Evolutionary conservation across 2,797 vertebrate species (phyloP), one percentile per base, ranked within the genome.

Genomic region (Eulemur coronatus): DNA sequence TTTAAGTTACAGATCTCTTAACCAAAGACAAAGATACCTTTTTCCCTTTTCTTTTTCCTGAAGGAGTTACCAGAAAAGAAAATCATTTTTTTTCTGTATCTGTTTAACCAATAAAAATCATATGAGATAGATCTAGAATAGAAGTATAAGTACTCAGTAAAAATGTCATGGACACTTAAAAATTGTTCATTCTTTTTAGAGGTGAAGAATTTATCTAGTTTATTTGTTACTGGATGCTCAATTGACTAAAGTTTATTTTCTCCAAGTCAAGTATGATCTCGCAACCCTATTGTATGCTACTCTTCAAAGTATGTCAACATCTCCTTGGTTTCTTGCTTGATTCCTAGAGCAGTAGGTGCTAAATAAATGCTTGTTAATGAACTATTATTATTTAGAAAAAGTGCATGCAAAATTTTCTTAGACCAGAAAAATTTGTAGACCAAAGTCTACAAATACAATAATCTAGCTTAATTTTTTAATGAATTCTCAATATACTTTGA

Each of bases 1-100:
- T 82, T 96, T 92, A 89, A 96, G 50, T 65, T 87, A 78, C 18
- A 70, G 20, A 4, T 75, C 26, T 89, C 86, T 92, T 80, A 84
- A 5, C 38, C 82, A 79, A 94, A 88, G 73, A 82, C 35, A 94
- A 75, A 88, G 17, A 17, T 4, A 55, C 22, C 46, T 43, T 52
- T 93, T 85, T 59, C 2, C 15, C 5, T 38, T 96, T 93, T 50
- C 13, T 84, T 86, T 95, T 95, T 69, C 50, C 24, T 89, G 65
- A 87, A 13, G 33, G 28, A 76, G 33, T 91, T 67, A 2, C 59
- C 22, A 91, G 48, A 69, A 84, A 96, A 92, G 15, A 87, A 85
- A 93, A 85, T 87, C 5, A 7, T 61, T 55, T 78, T 84, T 52
- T 28, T 57, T 30, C 11, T 65, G 12, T 69, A 82, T 93, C 46